These are phyloP conservation scores for Mormyrops attenuatus DNA, from an alignment of 2,797 vertebrate genomes.

Conservation along the genomic window DNA sequence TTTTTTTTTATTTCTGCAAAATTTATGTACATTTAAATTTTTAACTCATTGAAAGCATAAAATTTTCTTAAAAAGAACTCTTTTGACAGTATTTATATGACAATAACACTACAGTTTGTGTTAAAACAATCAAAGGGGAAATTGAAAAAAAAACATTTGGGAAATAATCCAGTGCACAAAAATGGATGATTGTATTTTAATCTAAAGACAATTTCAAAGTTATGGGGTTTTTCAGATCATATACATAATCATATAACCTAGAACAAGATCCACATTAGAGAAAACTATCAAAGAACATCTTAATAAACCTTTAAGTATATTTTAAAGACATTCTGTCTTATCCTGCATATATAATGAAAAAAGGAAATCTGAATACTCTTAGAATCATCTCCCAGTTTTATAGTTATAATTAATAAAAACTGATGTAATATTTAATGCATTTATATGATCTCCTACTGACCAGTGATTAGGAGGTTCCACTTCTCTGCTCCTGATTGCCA, in stretches of 20 bases:
- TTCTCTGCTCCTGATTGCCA: background rate
- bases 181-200: conserved; percentile 11
- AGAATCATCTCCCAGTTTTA: background rate
- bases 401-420: background rate
- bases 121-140: conserved; percentile 24
- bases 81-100: conserved; percentile 33
- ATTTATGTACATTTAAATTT: background rate
- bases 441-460: background rate
- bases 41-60: background rate
- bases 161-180: conserved; percentile 53
- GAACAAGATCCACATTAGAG: background rate
- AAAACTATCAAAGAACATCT: background rate
- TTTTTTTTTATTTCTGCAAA: background rate
- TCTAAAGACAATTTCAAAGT: background rate
- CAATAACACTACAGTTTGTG: conserved; percentile 39
- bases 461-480: background rate
- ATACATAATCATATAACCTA: background rate
- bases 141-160: conserved; percentile 31
- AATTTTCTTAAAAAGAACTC: conserved; percentile 12
- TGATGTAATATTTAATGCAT: conserved; percentile 5
- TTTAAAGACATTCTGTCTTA: conserved; percentile 4
- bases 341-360: background rate
- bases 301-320: conserved; percentile 16
- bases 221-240: background rate
- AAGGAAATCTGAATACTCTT: background rate